Evolutionary conservation across 2,888 invertebrate genomes (phyloP).

Genomic region (Erpobdella octoculata): DNA sequence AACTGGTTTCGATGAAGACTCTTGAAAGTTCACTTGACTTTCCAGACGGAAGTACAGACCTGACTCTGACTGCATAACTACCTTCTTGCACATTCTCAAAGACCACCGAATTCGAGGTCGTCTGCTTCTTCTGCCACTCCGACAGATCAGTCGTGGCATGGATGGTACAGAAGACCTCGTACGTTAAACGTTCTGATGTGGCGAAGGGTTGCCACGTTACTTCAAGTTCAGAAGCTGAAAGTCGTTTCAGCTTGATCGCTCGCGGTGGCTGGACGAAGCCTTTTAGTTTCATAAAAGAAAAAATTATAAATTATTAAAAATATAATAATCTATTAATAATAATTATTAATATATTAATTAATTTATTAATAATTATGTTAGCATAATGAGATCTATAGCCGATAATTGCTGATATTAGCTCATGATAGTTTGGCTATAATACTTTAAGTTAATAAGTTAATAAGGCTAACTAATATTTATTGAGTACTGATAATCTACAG

Average conservation of each 20-base stretch:
- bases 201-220: constrained; percentile 1
- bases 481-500: too few relatives aligned
- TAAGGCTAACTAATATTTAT: too few relatives aligned
- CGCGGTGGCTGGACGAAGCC: constrained; percentile 6
- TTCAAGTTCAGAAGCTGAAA: constrained; percentile 13
- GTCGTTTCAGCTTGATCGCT: constrained; percentile 15
- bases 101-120: neutral
- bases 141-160: constrained; percentile 6
- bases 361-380: neutral
- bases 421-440: too few relatives aligned
- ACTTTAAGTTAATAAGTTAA: too few relatives aligned
- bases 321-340: neutral
- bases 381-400: too few relatives aligned
- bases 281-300: neutral
- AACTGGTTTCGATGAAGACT: constrained; percentile 13
- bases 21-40: constrained; percentile 22
- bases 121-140: constrained; percentile 16
- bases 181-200: neutral
- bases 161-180: constrained; percentile 18
- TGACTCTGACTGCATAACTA: constrained; percentile 19
- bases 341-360: neutral
- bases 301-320: neutral
- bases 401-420: too few relatives aligned
- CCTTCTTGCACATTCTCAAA: neutral
- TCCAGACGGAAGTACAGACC: constrained; percentile 11